Conservation (phyloP, 2,797 vertebrate genomes). For the Tragelaphus oryx region DNA sequence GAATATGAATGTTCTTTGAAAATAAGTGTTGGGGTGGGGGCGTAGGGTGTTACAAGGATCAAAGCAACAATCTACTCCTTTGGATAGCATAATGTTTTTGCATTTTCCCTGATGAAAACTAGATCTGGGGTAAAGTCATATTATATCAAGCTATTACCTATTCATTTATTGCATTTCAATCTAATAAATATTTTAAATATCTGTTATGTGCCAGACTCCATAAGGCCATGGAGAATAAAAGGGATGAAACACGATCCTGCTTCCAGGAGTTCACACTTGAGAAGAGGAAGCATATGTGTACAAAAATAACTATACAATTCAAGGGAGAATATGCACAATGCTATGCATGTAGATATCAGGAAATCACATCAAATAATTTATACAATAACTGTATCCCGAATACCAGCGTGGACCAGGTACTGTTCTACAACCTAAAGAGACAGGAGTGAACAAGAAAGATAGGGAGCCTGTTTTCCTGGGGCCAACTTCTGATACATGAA, state of each 20-base stretch:
- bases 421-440: constrained; percentile 1
- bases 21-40: background rate
- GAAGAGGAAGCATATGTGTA: constrained; percentile 23
- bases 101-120: constrained; percentile 23
- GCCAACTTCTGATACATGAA: background rate
- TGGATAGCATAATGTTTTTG: background rate
- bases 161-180: constrained; percentile 11
- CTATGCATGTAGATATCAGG: background rate
- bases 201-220: constrained; percentile 25
- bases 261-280: constrained; percentile 34
- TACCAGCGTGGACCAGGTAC: background rate
- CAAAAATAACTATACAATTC: constrained; percentile 53
- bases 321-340: background rate
- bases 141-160: background rate
- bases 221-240: constrained; percentile 34
- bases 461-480: background rate
- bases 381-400: background rate
- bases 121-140: background rate
- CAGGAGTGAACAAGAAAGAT: background rate
- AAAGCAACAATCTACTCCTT: constrained; percentile 10
- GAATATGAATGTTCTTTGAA: constrained; percentile 18
- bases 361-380: constrained; percentile 1
- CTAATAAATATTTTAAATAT: constrained; percentile 41
- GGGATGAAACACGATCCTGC: constrained; percentile 20
- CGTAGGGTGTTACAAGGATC: background rate